Percentiles rank a stretch among this genome's conserved stretches.
These are phyloP conservation scores for Idaea straminata DNA, from an alignment of 2,888 invertebrate species.

Conservation along the genomic window DNA sequence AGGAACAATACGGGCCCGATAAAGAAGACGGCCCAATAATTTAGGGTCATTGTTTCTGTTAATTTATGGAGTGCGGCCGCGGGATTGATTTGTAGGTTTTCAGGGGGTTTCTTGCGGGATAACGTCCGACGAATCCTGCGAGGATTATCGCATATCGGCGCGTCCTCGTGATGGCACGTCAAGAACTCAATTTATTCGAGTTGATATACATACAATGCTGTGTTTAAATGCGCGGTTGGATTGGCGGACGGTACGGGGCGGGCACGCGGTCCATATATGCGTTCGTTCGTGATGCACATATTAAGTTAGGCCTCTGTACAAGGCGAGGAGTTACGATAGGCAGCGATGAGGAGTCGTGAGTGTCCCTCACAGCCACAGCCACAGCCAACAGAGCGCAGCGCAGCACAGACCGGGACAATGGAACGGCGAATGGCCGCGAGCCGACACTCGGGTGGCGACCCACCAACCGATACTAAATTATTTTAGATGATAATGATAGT, in stretches of 20 bases:
- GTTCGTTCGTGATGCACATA: conserved; percentile 76
- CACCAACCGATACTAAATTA: conserved; percentile 51
- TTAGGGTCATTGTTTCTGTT: conserved; percentile 79
- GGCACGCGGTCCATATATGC: conserved; percentile 69
- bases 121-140: conserved; percentile 16
- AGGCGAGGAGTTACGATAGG: conserved; percentile 67
- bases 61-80: conserved; percentile 77
- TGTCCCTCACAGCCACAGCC: conserved; percentile 52
- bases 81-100: conserved; percentile 77
- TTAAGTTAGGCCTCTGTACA: conserved; percentile 76
- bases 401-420: conserved; percentile 45
- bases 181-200: conserved; percentile 73
- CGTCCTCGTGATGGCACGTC: conserved; percentile 46
- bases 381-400: conserved; percentile 37
- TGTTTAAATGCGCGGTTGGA: conserved; percentile 74
- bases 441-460: conserved; percentile 55
- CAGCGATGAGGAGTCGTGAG: conserved; percentile 70
- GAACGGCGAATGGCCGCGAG: conserved; percentile 36
- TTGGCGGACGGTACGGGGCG: conserved; percentile 68
- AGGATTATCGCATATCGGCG: conserved; percentile 36
- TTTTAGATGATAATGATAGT: conserved; percentile 42
- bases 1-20: conserved; percentile 68
- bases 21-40: conserved; percentile 75
- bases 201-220: conserved; percentile 78
- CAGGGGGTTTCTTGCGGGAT: conserved; percentile 51